Evolutionary conservation across 2,888 invertebrate genomes (phyloP), one percentile per base, ranked within the genome.

Genomic region (Drosophila macrospina): DNA sequence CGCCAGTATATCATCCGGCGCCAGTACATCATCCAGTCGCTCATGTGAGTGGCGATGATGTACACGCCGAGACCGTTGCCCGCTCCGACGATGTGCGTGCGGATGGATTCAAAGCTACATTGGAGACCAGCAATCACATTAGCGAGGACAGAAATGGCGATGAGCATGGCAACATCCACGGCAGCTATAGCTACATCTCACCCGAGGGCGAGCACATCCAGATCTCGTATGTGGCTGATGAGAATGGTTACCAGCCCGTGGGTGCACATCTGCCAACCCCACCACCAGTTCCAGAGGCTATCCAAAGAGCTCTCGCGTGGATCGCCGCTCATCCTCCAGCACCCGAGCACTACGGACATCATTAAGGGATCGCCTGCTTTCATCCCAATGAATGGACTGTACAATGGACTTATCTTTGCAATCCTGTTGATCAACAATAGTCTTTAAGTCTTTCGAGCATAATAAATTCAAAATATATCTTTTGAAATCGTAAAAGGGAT

Each of bases 161-260:
- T 72, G 82, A 37, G 10, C 80, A 89, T 26, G 88, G 86, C 56
- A 83, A 84, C 50, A 81, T 87, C 6, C 77, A 87, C 1, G 90
- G 90, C 8, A 15, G 41, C 11, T 90, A 66, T 48, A 50, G 64
- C 30, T 90, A 80, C 79, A 39, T 82, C 2, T 82, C 88, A 6
- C 89, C 90, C 45, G 90, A 90, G 52, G 90, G 90, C 8, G 81
- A 78, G 16, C 81, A 84, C 24, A 55, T 90, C 20, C 56, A 78
- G 16, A 57, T 90, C 11, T 16, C 36, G 4, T 90, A 90, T 72
- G 71, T 81, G 16, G 91, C 90, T 55, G 79, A 91, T 65, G 90
- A 90, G 68, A 77, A 89, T 51, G 90, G 90, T 20, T 90, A 86
- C 66, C 88, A 90, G 55, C 86, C 90, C 41, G 26, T 47, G 48